Base-by-base conservation (phyloP, 2,888 invertebrate genomes). In the Drosophila hamatofila region DNA sequence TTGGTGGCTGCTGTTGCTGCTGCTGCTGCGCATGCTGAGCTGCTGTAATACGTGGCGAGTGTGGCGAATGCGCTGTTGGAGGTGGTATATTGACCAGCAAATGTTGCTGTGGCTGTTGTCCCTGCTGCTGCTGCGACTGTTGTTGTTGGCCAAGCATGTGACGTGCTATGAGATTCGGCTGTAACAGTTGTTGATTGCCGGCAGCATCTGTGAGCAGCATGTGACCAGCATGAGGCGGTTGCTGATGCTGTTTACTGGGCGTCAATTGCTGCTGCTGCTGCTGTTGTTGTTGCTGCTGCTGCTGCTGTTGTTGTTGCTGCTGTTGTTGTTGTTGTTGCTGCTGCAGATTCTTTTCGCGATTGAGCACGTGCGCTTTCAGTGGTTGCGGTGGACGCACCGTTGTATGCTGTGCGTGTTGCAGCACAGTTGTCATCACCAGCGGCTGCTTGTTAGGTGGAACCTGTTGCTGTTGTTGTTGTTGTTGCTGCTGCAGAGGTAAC, bases 311-410 rank as follows among this genome's bases (percentile, higher is more conserved):
- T 7, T 88, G 89, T 2, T 84, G 80, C n/a, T 79, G 85, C 16
- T 84, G 80, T 2, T 77, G 76, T 5, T 83, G 82, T 1, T 81
- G 88, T 0, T 87, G 83, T 12, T 82, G 88, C 14, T 88, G 90
- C 11, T 90, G 90, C 6, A 90, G 79, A 30, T 87, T 87, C 75
- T 92, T 91, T 75, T 94, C 94, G 37, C 94, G 93, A 59, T 94
- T 95, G 23, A 95, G 88, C 5, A 95, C 95, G 73, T 95, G 95
- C 2, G 95, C 95, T 83, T 95, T 95, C 3, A 95, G 91, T 7
- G 94, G 94, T 23, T 95, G 95, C 0, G 94, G 92, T 0, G 94
- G 92, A 25, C 92, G 91, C 68, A 92, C 93, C 55, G 78, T 91
- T 52, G 78, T 90, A 59, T 87, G 92, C 71, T 91, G 92, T 4